A percentile compares a stretch with the other conserved stretches of the same genome.
phyloP scores from a whole-genome alignment of 1,140 invertebrate species.

The Drosophila paulistorum region DNA sequence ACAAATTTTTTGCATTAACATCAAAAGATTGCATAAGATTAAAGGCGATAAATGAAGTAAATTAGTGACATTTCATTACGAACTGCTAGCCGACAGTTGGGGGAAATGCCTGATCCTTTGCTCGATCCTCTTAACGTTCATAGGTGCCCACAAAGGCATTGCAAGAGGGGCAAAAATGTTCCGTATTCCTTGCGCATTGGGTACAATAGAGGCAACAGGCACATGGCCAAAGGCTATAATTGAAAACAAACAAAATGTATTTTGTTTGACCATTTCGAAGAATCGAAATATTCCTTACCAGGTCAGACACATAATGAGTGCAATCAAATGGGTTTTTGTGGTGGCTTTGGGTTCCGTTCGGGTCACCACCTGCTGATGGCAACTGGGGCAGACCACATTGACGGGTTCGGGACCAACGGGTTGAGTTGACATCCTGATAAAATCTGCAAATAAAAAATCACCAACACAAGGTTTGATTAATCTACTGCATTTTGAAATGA shows the following conservation, averaged over 20 bases:
- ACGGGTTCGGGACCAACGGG: slow-evolving; percentile 83
- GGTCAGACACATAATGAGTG: slow-evolving; percentile 85
- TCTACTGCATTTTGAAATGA: slow-evolving; percentile 8
- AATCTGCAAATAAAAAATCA: background rate
- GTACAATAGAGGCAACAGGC: slow-evolving; percentile 87
- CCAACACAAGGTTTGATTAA: slow-evolving; percentile 7
- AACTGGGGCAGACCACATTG: slow-evolving; percentile 84
- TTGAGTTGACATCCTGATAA: slow-evolving; percentile 46
- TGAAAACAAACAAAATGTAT: background rate
- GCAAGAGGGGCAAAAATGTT: slow-evolving; percentile 88
- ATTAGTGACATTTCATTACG: background rate
- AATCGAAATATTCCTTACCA: slow-evolving; percentile 79
- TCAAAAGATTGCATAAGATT: slow-evolving; percentile 39
- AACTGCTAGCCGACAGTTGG: slow-evolving; percentile 8
- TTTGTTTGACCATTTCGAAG: too few species aligned
- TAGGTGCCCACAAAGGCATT: slow-evolving; percentile 86
- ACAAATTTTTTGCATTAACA: slow-evolving; percentile 29
- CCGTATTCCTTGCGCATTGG: slow-evolving; percentile 85
- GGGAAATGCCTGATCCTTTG: slow-evolving; percentile 3
- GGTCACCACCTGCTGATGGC: slow-evolving; percentile 84
- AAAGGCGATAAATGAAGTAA: background rate
- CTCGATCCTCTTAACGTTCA: slow-evolving; percentile 35
- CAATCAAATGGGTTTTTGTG: slow-evolving; percentile 86
- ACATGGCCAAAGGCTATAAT: slow-evolving; percentile 84
- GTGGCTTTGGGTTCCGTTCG: slow-evolving; percentile 83